Evolutionary conservation across 2,113 vertebrate genomes (phyloP).

Genomic region (Balaeniceps rex): DNA sequence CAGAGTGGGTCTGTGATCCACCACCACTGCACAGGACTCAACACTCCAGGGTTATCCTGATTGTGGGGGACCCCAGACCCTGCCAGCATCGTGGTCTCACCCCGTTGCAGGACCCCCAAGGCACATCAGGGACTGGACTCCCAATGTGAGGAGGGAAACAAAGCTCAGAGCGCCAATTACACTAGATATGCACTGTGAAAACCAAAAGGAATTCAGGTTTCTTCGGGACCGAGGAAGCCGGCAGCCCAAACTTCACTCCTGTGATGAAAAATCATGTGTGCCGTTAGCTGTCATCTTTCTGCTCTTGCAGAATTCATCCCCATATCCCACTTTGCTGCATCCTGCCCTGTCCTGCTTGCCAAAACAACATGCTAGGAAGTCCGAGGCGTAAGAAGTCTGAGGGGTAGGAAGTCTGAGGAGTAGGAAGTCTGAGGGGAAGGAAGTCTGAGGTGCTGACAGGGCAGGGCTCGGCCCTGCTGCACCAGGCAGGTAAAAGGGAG

Average conservation of each 20-base stretch:
- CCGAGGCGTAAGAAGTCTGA: too few species aligned
- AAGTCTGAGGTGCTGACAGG: not conserved
- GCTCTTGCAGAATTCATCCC: not conserved
- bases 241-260: not conserved
- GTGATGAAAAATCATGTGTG: accelerated
- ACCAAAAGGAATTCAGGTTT: not conserved
- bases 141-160: accelerated
- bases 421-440: not conserved
- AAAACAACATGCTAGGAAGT: accelerated
- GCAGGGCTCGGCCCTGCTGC: too few species aligned
- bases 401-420: not conserved
- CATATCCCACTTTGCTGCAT: not conserved
- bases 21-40: not conserved
- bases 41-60: not conserved
- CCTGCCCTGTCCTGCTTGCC: not conserved
- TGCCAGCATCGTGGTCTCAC: accelerated
- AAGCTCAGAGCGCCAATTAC: not conserved
- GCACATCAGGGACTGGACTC: not conserved
- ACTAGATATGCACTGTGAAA: not conserved
- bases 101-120: not conserved
- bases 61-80: too few species aligned
- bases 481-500: not conserved
- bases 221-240: not conserved
- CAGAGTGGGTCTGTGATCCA: not conserved
- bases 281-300: too few species aligned